Evolutionary conservation across 2,888 invertebrate species (phyloP), one percentile per base, ranked within the genome.

Genomic region (Rhamnusium bicolor): DNA sequence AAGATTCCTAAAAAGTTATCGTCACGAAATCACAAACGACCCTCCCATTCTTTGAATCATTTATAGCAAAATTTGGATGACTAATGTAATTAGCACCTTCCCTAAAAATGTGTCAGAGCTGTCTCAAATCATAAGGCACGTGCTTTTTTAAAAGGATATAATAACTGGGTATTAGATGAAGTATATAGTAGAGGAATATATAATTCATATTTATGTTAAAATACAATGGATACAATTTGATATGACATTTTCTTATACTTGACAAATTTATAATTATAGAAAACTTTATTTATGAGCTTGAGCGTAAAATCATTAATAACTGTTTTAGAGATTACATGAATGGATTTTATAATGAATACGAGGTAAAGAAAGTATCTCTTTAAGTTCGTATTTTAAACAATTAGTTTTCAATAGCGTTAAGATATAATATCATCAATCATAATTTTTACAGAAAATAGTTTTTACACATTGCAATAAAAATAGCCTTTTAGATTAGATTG

Each of bases 11-110:
- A 46, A 40, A 46, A 61, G 46, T 10, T 61, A 40, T 8, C 7
- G 47, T 46, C 61, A 61, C 61, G 61, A 61, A 61, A 61, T 61
- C 47, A 18, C 19, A 21, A 21, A 14, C 47, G 16, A 61, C 61
- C 61, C 61, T 61, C 61, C 61, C n/a, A 61, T 29, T 47, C 19
- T 46, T 61, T 61, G 61, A 61, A 61, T 61, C 46, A 61, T 61
- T 46, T 61, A 21, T 46, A 47, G 61, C 46, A 16, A 47, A 61
- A 47, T 40, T 46, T 18, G 5, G 47, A 24, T 61, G 61, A 61
- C 47, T 61, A 61, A 61, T 47, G 47, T 61, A 61, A 61, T 61
- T 61, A 21, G 61, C 21, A 18, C 46, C 32, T 61, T 46, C 61
- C 61, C 61, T 47, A 47, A 61, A 61, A 46, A 61, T 47, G 61